A percentile compares a stretch with the other conserved stretches of the same genome.
These are phyloP conservation scores for Drosophila bunnanda DNA, from an alignment of 2,888 invertebrate genomes.

Conservation along the genomic window DNA sequence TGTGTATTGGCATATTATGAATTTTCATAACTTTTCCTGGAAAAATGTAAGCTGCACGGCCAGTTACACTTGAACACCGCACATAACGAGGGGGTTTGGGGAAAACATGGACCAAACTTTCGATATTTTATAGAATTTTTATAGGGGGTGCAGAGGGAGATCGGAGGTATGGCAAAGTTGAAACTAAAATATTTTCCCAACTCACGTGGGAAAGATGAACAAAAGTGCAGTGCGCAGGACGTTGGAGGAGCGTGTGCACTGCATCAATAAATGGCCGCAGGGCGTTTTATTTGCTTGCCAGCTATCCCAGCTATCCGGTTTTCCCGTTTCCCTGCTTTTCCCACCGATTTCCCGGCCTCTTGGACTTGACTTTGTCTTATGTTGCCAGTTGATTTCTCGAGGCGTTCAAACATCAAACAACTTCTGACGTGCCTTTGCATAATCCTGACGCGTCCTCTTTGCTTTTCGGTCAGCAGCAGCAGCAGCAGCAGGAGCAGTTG, in stretches of 20 bases:
- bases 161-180: constrained; percentile 19
- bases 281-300: constrained; percentile 26
- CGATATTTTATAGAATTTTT: constrained; percentile 44
- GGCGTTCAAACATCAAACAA: constrained; percentile 67
- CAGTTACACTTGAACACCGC: constrained; percentile 28
- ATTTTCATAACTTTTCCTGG: constrained; percentile 59
- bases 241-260: not conserved
- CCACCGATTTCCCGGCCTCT: not conserved
- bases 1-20: constrained; percentile 65
- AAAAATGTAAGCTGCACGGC: constrained; percentile 34
- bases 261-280: constrained; percentile 52
- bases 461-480: constrained; percentile 42
- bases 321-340: too few species aligned
- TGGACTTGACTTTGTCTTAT: constrained; percentile 32
- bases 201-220: constrained; percentile 35
- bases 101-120: constrained; percentile 41
- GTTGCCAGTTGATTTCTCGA: constrained; percentile 69
- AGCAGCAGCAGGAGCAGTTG: constrained; percentile 49
- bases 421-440: constrained; percentile 76
- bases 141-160: not conserved
- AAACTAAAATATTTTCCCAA: constrained; percentile 42
- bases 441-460: constrained; percentile 52
- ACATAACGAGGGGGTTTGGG: not conserved
- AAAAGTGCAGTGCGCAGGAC: constrained; percentile 49
- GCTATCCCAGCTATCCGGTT: constrained; percentile 2